Percentiles rank a stretch among this genome's conserved stretches.
These are phyloP conservation scores for Todiramphus saurophagus DNA, from an alignment of 2,113 vertebrate species.

Conservation along the genomic window DNA sequence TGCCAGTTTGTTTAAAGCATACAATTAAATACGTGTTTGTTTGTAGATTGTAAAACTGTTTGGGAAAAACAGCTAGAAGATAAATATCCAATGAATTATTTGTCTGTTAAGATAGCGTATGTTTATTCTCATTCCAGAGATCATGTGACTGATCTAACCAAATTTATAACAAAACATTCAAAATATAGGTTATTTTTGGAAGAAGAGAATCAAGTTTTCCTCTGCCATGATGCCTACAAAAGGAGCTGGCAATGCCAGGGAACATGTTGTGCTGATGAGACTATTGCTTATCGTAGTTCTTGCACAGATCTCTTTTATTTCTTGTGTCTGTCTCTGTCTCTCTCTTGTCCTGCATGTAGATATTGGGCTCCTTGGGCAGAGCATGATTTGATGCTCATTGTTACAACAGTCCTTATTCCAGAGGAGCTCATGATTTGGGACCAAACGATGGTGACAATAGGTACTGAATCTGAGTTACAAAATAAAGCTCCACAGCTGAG, in stretches of 20 bases:
- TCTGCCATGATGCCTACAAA: not conserved
- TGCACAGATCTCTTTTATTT: not conserved
- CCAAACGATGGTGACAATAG: not conserved
- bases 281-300: not conserved
- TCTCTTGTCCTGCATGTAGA: not conserved
- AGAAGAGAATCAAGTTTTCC: not conserved
- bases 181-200: conserved; percentile 4
- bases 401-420: not conserved
- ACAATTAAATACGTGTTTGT: not conserved
- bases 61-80: not conserved
- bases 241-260: not conserved
- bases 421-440: not conserved
- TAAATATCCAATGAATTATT: not conserved
- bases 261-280: not conserved
- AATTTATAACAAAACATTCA: conserved; percentile 10
- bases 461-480: not conserved
- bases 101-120: not conserved
- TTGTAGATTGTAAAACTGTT: not conserved
- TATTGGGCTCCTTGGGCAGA: not conserved
- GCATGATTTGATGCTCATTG: not conserved
- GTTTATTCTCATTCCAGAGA: conserved; percentile 21
- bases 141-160: not conserved
- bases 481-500: not conserved
- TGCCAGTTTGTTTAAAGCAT: not conserved
- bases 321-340: not conserved